Conservation (phyloP, 1,140 invertebrate species). For the Scylla paramamosain region DNA sequence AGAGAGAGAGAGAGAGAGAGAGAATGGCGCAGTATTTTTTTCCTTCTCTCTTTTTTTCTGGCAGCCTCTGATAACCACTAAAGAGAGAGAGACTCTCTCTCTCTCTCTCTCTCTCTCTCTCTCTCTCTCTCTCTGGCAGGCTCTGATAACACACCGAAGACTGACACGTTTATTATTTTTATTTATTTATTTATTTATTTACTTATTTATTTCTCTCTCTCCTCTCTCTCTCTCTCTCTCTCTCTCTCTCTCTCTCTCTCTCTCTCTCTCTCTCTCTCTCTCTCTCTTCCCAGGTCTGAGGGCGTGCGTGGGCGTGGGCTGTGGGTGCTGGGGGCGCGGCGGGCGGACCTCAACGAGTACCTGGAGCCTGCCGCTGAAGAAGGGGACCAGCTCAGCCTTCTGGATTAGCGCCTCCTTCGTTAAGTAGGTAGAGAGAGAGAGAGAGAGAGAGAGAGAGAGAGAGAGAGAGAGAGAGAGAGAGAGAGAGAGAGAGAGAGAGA, state of each 20-base stretch:
- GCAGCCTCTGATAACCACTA: too few relatives aligned
- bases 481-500: not conserved
- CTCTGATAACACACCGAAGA: too few relatives aligned
- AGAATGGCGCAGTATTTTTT: too few relatives aligned
- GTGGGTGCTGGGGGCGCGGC: slow-evolving; percentile 59
- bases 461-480: not conserved
- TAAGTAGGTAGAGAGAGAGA: too few relatives aligned
- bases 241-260: not conserved
- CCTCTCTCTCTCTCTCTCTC: not conserved
- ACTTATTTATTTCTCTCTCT: not conserved
- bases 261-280: not conserved
- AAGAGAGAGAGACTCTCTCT: too few relatives aligned
- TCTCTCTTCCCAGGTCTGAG: not conserved
- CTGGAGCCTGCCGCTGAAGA: slow-evolving; percentile 65
- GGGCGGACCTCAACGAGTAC: slow-evolving; percentile 71
- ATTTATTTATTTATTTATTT: not conserved
- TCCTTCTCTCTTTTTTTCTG: too few relatives aligned
- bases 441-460: too few relatives aligned
- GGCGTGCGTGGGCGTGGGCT: slow-evolving; percentile 52
- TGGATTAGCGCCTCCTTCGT: slow-evolving; percentile 37
- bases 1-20: too few relatives aligned
- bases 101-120: too few relatives aligned
- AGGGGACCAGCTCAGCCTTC: slow-evolving; percentile 52
- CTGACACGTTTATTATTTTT: not conserved
- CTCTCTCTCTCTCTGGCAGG: too few relatives aligned